These are phyloP conservation scores for Mohoua ochrocephala DNA, from an alignment of 2,113 vertebrate genomes.

Conservation along the genomic window DNA sequence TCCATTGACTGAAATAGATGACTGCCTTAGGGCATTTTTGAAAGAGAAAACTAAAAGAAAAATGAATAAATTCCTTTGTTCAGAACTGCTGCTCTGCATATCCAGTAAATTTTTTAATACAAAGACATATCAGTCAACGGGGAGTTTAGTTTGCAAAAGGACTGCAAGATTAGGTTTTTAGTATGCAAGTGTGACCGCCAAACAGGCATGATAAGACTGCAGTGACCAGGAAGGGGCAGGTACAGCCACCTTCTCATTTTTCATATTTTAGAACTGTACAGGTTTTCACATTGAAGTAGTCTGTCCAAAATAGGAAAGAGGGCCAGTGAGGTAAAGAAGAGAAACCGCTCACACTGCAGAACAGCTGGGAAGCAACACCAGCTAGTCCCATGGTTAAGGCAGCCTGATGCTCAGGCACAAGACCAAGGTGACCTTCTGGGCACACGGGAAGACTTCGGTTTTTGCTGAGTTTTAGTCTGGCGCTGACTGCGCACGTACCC, in stretches of 20 bases:
- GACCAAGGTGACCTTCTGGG: neutral
- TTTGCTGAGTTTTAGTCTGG: neutral
- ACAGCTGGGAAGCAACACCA: neutral
- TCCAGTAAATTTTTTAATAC: neutral
- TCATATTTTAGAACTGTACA: neutral
- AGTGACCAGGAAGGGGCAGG: neutral
- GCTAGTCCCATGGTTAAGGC: neutral
- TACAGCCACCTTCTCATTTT: neutral
- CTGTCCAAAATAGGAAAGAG: neutral
- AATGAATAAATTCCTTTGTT: neutral
- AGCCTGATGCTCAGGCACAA: neutral
- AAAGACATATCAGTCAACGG: neutral
- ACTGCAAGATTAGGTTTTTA: neutral
- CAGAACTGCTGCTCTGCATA: constrained; percentile 8
- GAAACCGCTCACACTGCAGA: accelerated
- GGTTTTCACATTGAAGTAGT: neutral
- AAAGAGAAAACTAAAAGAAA: constrained; percentile 29
- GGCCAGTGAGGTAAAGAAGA: neutral
- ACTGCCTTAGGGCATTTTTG: constrained; percentile 65
- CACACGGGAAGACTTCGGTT: neutral
- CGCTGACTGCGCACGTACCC: accelerated
- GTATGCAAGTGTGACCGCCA: neutral
- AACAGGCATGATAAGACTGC: neutral
- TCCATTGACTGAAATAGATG: constrained; percentile 61
- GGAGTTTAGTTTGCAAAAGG: neutral